These are phyloP conservation scores for Latrodectus geometricus DNA, from an alignment of 1,140 invertebrate species.

Conservation along the genomic window DNA sequence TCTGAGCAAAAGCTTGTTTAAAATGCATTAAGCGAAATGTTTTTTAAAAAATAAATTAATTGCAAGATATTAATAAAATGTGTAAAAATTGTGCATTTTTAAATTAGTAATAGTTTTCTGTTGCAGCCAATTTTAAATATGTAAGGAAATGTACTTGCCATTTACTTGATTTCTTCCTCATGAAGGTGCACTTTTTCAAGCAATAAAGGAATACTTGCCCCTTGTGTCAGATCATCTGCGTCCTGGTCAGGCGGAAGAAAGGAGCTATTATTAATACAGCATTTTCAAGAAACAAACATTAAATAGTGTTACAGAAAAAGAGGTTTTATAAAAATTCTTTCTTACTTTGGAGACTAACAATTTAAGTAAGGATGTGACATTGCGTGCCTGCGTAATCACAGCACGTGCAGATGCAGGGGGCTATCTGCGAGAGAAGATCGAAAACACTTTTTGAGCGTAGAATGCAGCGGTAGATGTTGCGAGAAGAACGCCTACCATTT, in stretches of 20 bases:
- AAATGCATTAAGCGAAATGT: too few species aligned
- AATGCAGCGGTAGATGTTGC: background rate
- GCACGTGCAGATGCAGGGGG: background rate
- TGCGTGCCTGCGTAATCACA: slow-evolving; percentile 1
- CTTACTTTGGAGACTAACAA: background rate
- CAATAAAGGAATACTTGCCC: background rate
- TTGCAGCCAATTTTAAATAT: too few species aligned
- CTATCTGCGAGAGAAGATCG: background rate
- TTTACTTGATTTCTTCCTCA: background rate
- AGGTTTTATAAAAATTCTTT: background rate
- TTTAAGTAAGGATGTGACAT: background rate
- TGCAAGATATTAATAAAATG: too few species aligned
- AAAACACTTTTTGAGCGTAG: slow-evolving; percentile 2
- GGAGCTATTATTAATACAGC: background rate
- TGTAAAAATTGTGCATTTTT: too few species aligned
- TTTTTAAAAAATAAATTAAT: too few species aligned
- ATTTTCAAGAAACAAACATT: background rate
- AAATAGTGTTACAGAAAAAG: background rate
- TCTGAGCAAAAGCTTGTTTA: too few species aligned
- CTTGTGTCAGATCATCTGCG: background rate
- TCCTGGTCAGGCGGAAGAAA: background rate
- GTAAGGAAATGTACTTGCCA: background rate
- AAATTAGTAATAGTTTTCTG: too few species aligned
- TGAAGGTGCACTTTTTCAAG: background rate
- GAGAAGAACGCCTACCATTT: slow-evolving; percentile 45